Conservation (phyloP, 2,113 vertebrate genomes). For the Cettia cetti region DNA sequence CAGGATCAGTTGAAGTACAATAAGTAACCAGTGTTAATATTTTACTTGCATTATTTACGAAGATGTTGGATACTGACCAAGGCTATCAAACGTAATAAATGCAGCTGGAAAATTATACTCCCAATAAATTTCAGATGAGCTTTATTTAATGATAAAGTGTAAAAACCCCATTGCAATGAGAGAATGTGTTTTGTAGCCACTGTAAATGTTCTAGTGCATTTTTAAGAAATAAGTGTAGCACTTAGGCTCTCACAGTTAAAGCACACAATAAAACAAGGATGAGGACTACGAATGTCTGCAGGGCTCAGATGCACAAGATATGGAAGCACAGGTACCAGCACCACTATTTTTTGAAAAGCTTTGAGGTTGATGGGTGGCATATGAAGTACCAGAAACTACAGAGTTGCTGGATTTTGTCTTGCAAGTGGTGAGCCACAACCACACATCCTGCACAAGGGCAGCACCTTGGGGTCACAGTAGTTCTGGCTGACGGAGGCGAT, state of each 20-base stretch:
- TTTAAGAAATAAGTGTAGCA: conserved; percentile 7
- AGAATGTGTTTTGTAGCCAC: not conserved
- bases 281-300: not conserved
- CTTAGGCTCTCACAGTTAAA: not conserved
- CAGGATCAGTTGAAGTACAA: not conserved
- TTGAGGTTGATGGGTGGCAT: not conserved
- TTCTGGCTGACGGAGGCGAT: not conserved
- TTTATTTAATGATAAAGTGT: conserved; percentile 43
- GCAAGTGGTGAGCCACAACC: not conserved
- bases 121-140: conserved; percentile 42
- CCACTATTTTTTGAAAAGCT: not conserved
- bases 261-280: not conserved
- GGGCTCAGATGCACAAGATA: not conserved
- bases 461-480: not conserved
- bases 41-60: not conserved
- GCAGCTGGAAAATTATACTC: conserved; percentile 33
- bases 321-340: not conserved
- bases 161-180: not conserved
- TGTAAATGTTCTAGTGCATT: conserved; percentile 49
- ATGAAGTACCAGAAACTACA: not conserved
- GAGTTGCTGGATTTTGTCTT: not conserved
- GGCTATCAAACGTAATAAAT: conserved; percentile 27
- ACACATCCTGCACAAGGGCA: not conserved
- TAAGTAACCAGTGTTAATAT: conserved; percentile 32
- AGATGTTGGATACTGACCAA: not conserved